Evolutionary conservation across 1,140 invertebrate genomes (phyloP).

Genomic region (Polypedilum pembai): DNA sequence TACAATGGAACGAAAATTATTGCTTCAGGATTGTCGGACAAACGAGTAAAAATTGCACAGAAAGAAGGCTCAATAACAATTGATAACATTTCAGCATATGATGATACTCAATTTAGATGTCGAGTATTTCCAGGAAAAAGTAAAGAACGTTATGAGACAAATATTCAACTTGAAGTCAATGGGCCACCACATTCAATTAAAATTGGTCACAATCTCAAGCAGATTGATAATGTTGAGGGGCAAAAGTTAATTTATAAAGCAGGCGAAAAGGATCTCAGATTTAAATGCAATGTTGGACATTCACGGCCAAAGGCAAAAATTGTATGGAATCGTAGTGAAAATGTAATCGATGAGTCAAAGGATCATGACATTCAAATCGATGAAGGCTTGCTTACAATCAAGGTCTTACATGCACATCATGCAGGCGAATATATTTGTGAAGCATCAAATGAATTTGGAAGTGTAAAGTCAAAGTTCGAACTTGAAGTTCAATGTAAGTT

Average conservation of each 20-base stretch:
- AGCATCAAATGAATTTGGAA: slow-evolving; percentile 18
- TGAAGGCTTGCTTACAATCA: not conserved
- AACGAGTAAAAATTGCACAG: not conserved
- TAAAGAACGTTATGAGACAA: not conserved
- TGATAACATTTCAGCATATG: not conserved
- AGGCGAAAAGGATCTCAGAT: slow-evolving; percentile 16
- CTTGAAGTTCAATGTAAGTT: slow-evolving; percentile 26
- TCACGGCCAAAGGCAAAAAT: not conserved
- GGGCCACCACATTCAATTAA: not conserved
- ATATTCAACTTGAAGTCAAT: not conserved
- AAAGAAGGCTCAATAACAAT: slow-evolving; percentile 7
- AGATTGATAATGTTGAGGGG: not conserved
- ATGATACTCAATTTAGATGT: not conserved
- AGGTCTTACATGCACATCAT: not conserved
- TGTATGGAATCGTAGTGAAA: not conserved
- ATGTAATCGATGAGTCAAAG: slow-evolving; percentile 7
- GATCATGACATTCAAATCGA: not conserved
- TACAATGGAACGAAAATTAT: not conserved
- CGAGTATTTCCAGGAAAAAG: not conserved
- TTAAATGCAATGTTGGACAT: slow-evolving; percentile 14
- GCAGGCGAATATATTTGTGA: not conserved
- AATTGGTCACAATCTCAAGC: not conserved
- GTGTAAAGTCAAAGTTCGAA: not conserved
- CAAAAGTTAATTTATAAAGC: not conserved
- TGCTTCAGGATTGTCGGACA: not conserved